These are phyloP conservation scores for Diploptera punctata DNA, from an alignment of 2,888 invertebrate genomes.

Conservation along the genomic window DNA sequence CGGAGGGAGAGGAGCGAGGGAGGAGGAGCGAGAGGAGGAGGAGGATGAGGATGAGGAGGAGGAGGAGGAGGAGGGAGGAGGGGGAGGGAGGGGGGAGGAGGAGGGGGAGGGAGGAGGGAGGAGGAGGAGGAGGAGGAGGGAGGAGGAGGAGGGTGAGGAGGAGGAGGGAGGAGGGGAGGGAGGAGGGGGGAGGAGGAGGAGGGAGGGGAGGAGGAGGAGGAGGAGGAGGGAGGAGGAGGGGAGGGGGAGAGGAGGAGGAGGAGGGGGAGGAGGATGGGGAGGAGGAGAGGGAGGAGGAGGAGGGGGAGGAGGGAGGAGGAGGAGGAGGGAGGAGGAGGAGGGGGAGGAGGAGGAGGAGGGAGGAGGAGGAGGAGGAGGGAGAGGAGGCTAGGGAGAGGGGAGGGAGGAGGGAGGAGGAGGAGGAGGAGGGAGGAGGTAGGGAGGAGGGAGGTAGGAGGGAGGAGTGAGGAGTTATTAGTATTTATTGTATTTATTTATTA, in stretches of 20 bases:
- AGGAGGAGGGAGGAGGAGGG: not conserved
- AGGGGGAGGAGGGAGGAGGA: not conserved
- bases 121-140: not conserved
- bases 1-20: not conserved
- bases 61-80: not conserved
- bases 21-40: too few relatives aligned
- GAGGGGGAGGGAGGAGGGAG: not conserved
- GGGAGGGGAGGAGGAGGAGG: not conserved
- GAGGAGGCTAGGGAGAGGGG: not conserved
- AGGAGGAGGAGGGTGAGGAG: too few relatives aligned
- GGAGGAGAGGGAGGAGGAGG: not conserved
- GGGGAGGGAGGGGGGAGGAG: not conserved
- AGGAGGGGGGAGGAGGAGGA: not conserved
- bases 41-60: too few relatives aligned
- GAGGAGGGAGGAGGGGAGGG: not conserved
- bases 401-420: not conserved
- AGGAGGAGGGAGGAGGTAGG: not conserved
- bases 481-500: too few relatives aligned
- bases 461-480: too few relatives aligned
- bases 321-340: not conserved
- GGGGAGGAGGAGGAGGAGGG: not conserved
- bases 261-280: too few relatives aligned
- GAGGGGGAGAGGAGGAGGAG: not conserved
- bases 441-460: not conserved
- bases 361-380: not conserved